Evolutionary conservation across 92 coral and sea anemone species (phyloP).

Genomic region (Actinernus sp.): DNA sequence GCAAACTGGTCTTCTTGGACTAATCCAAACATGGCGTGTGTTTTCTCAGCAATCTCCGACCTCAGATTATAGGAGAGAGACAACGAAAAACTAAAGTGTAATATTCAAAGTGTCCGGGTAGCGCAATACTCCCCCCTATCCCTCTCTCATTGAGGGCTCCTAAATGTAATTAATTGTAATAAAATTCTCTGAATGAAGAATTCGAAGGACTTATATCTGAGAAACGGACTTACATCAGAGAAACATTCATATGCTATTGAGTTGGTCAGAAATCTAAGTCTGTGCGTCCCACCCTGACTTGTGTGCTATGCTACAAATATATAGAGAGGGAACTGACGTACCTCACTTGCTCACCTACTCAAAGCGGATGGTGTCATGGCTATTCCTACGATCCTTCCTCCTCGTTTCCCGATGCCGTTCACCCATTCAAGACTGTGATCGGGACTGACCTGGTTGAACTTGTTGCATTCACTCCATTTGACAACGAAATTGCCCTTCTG

Average conservation of each 20-base stretch:
- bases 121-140: too few relatives aligned
- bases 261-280: too few relatives aligned
- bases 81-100: constrained; percentile 7
- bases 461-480: neutral
- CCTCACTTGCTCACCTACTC: constrained; percentile 28
- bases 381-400: constrained; percentile 65
- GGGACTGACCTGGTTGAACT: constrained; percentile 30
- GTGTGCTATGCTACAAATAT: too few relatives aligned
- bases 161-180: too few relatives aligned
- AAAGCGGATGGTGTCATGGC: constrained; percentile 67
- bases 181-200: too few relatives aligned
- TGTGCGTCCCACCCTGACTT: too few relatives aligned
- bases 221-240: too few relatives aligned
- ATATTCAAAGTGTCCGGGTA: too few relatives aligned
- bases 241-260: too few relatives aligned
- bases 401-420: constrained; percentile 46
- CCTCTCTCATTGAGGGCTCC: too few relatives aligned
- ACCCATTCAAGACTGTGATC: constrained; percentile 55
- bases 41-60: constrained; percentile 57
- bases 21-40: constrained; percentile 59
- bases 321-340: too few relatives aligned
- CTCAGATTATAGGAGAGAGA: constrained; percentile 52
- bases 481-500: constrained; percentile 37
- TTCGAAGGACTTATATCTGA: too few relatives aligned
- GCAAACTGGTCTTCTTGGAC: constrained; percentile 64